These are phyloP conservation scores for Drosophila mimica DNA, from an alignment of 2,888 invertebrate genomes.

Conservation along the genomic window DNA sequence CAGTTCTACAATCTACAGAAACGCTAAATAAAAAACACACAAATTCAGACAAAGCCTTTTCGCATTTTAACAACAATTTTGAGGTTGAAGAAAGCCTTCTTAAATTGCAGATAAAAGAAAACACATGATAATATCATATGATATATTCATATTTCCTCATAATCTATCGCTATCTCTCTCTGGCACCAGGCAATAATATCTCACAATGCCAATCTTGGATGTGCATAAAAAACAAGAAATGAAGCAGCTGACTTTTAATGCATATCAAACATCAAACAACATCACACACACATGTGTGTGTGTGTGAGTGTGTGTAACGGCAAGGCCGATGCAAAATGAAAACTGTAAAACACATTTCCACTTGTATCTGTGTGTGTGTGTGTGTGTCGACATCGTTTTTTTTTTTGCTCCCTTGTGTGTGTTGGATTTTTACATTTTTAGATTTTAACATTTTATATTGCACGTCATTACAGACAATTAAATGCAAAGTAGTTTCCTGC, in stretches of 20 bases:
- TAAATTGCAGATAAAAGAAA: background rate
- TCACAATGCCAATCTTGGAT: constrained; percentile 19
- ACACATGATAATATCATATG: background rate
- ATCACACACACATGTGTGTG: constrained; percentile 1
- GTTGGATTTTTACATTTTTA: constrained; percentile 70
- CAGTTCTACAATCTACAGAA: background rate
- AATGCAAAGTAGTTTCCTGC: constrained; percentile 86
- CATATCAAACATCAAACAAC: constrained; percentile 42
- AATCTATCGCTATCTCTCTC: background rate
- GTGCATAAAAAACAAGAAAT: constrained; percentile 5
- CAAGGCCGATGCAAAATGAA: constrained; percentile 64
- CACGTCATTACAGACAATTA: constrained; percentile 86
- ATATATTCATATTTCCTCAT: background rate
- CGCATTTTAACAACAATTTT: background rate
- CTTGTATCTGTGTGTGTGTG: constrained; percentile 46
- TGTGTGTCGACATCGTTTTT: constrained; percentile 6
- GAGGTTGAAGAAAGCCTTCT: background rate
- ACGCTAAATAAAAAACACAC: background rate
- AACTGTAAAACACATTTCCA: constrained; percentile 61
- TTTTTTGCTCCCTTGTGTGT: constrained; percentile 16
- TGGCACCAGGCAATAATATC: background rate
- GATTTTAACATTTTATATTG: constrained; percentile 85
- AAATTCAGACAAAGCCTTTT: background rate
- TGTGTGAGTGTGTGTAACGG: constrained; percentile 4
- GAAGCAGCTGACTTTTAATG: constrained; percentile 38